These are phyloP conservation scores for Heloderma charlesbogerti DNA, from an alignment of 2,113 vertebrate species.

Conservation along the genomic window DNA sequence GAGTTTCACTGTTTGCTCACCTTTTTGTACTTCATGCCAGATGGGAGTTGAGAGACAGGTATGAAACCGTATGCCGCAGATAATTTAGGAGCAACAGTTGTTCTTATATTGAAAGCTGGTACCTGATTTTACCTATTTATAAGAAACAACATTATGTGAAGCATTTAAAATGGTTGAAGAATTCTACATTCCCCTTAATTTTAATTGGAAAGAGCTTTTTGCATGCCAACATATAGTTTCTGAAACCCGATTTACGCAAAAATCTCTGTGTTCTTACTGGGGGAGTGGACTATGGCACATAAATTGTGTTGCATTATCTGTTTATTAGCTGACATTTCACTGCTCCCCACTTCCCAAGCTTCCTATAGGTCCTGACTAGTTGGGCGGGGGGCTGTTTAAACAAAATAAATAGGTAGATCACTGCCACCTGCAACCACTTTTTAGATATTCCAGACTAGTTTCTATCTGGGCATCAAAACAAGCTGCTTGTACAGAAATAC, in stretches of 20 bases:
- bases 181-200: not conserved
- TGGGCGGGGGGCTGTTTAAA: not conserved
- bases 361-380: not conserved
- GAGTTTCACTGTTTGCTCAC: slow-evolving; percentile 54
- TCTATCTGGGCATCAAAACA: not conserved
- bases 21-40: slow-evolving; percentile 56
- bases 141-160: slow-evolving; percentile 15
- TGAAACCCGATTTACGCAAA: slow-evolving; percentile 28
- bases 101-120: slow-evolving; percentile 54
- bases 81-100: slow-evolving; percentile 64
- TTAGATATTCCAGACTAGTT: not conserved
- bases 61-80: slow-evolving; percentile 57
- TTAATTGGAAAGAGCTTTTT: slow-evolving; percentile 33
- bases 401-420: not conserved
- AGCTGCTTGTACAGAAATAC: too few relatives aligned
- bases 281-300: slow-evolving; percentile 36
- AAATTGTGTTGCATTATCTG: not conserved
- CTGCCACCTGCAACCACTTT: not conserved
- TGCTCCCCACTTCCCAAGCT: not conserved
- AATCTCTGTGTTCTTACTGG: slow-evolving; percentile 39
- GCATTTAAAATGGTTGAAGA: not conserved
- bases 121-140: slow-evolving; percentile 57
- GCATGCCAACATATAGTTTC: slow-evolving; percentile 67
- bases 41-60: slow-evolving; percentile 51
- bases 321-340: not conserved